phyloP scores from a whole-genome alignment of 2,113 vertebrate species.

The Nesogale talazaci region DNA sequence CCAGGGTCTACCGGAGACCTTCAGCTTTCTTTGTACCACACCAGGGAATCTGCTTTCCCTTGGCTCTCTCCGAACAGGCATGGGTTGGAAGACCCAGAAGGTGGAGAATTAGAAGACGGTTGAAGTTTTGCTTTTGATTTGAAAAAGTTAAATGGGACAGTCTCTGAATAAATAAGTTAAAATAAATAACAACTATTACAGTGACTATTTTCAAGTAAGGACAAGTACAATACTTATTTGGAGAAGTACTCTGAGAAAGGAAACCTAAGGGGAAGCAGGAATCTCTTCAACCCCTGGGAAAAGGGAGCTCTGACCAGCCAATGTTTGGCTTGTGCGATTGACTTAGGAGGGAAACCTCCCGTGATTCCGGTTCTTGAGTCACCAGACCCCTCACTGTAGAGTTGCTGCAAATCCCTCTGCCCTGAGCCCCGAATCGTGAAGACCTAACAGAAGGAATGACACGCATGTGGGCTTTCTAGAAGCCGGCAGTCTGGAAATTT shows the following conservation, averaged over 20 bases:
- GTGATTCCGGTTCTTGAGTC: too few relatives aligned
- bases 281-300: not conserved
- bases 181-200: not conserved
- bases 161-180: constrained; percentile 19
- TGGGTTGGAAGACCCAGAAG: not conserved
- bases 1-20: not conserved
- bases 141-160: not conserved
- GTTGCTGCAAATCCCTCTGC: not conserved
- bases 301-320: not conserved
- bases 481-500: not conserved
- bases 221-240: not conserved
- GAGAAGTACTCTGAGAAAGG: not conserved
- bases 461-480: too few relatives aligned
- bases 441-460: not conserved
- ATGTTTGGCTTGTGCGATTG: not conserved
- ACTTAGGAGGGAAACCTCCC: not conserved
- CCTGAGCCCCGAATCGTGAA: not conserved
- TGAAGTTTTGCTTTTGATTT: constrained; percentile 15
- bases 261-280: constrained; percentile 41
- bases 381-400: too few relatives aligned
- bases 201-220: not conserved
- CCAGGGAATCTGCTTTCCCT: not conserved
- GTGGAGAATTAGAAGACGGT: not conserved
- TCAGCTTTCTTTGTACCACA: not conserved
- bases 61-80: not conserved